Percentiles rank a stretch among this genome's conserved stretches.
Conservation (phyloP, 2,113 vertebrate genomes). For the Psittacus erithacus region DNA sequence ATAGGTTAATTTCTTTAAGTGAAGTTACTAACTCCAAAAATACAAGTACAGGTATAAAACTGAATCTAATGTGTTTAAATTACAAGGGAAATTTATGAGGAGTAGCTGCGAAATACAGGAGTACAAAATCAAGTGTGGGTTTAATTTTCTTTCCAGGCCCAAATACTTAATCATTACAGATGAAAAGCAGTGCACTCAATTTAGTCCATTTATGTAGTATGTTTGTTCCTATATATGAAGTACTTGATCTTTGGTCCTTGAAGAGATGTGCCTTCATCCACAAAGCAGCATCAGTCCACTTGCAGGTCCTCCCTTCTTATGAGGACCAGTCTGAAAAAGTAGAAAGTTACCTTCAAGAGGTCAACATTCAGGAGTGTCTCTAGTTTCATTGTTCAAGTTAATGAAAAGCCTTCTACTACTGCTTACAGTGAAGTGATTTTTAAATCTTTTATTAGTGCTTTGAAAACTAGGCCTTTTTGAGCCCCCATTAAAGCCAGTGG, state of each 20-base stretch:
- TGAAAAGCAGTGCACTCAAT: not conserved
- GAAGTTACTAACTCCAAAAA: not conserved
- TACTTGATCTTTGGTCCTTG: not conserved
- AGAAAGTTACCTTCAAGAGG: not conserved
- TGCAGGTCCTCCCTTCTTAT: not conserved
- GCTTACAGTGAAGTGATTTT: not conserved
- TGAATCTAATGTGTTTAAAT: not conserved
- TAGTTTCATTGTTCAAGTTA: not conserved
- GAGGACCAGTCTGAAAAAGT: not conserved
- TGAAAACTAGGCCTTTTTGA: not conserved
- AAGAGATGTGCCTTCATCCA: not conserved
- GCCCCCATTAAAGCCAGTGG: not conserved
- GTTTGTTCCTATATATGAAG: not conserved
- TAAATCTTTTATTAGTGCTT: not conserved
- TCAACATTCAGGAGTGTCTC: not conserved
- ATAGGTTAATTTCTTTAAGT: not conserved
- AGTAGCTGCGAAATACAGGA: not conserved
- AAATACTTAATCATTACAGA: not conserved
- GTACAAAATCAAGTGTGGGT: not conserved
- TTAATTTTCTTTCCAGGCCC: not conserved
- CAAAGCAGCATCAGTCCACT: not conserved
- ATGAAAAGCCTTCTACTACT: not conserved
- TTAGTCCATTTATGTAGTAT: not conserved
- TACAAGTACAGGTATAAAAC: not conserved
- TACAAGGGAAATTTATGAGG: not conserved